Percentiles rank a stretch among this genome's conserved stretches.
Evolutionary conservation across 2,888 invertebrate genomes (phyloP).

Genomic region (Tupiocoris notatus): DNA sequence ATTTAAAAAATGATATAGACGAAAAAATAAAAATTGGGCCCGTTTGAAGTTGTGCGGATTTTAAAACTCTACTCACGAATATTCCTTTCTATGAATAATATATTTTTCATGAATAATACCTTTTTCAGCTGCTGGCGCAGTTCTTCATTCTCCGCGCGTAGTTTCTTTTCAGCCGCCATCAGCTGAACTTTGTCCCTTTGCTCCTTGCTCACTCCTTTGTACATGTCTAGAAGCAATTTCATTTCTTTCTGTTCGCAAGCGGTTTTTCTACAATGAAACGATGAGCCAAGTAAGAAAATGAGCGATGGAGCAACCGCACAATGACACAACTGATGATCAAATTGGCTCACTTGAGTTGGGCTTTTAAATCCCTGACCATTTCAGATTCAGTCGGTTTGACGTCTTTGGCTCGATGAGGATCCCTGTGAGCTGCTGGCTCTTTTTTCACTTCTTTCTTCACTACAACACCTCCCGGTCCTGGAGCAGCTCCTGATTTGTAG

Average conservation of each 20-base stretch:
- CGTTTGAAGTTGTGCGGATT: too few species aligned
- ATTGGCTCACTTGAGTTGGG: slow-evolving; percentile 83
- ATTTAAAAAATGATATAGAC: too few species aligned
- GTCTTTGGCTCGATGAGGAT: slow-evolving; percentile 61
- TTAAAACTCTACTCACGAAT: too few species aligned
- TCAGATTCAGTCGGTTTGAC: slow-evolving; percentile 61
- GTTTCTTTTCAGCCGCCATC: slow-evolving; percentile 92
- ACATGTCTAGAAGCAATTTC: slow-evolving; percentile 92
- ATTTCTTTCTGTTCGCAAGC: slow-evolving; percentile 91
- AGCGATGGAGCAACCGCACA: too few species aligned
- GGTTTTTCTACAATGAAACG: slow-evolving; percentile 78
- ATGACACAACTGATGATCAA: too few species aligned
- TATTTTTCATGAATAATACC: too few species aligned
- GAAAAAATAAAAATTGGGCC: too few species aligned
- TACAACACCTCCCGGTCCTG: slow-evolving; percentile 20
- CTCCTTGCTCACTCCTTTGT: slow-evolving; percentile 95
- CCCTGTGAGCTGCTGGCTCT: slow-evolving; percentile 50
- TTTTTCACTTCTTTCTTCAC: slow-evolving; percentile 54
- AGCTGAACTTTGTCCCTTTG: slow-evolving; percentile 93
- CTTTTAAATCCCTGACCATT: slow-evolving; percentile 80
- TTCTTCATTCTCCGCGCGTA: slow-evolving; percentile 86
- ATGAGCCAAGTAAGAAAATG: too few species aligned
- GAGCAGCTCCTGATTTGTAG: slow-evolving; percentile 16
- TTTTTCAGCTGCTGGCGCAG: slow-evolving; percentile 81
- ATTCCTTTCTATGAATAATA: too few species aligned